Conservation (phyloP, 1,140 invertebrate species). For the Pinna nobilis region DNA sequence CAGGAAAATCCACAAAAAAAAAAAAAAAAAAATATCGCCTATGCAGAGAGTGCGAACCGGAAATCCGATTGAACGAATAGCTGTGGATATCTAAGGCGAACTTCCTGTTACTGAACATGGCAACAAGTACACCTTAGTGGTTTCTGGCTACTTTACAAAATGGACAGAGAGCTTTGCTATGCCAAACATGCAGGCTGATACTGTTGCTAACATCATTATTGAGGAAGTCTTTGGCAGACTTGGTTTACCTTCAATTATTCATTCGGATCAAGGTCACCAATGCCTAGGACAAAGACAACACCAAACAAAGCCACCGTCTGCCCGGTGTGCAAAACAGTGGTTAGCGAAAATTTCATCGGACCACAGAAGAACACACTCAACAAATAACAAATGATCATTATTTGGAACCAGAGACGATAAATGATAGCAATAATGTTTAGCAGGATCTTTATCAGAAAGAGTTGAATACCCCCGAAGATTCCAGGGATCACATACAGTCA, state of each 20-base stretch:
- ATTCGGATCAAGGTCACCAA: conserved; percentile 72
- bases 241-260: conserved; percentile 68
- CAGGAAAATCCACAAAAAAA: no score
- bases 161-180: conserved; percentile 53
- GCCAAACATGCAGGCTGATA: conserved; percentile 32
- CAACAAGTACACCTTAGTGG: conserved; percentile 57
- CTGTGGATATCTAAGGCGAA: conserved; percentile 34
- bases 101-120: conserved; percentile 19
- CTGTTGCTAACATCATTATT: conserved; percentile 50
- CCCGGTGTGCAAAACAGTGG: no score
- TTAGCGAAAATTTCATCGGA: no score
- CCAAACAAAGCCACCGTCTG: no score
- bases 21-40: conserved; percentile 8
- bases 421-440: no score
- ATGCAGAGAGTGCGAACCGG: background rate
- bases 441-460: no score
- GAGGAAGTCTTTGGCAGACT: conserved; percentile 49
- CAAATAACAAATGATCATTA: no score
- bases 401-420: no score
- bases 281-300: no score
- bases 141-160: conserved; percentile 55
- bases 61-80: conserved; percentile 13
- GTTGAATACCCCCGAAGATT: no score
- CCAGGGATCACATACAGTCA: no score
- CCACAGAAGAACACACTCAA: no score